These are phyloP conservation scores for Pangasius krempfi DNA, from an alignment of 2,797 vertebrate genomes.

Conservation along the genomic window DNA sequence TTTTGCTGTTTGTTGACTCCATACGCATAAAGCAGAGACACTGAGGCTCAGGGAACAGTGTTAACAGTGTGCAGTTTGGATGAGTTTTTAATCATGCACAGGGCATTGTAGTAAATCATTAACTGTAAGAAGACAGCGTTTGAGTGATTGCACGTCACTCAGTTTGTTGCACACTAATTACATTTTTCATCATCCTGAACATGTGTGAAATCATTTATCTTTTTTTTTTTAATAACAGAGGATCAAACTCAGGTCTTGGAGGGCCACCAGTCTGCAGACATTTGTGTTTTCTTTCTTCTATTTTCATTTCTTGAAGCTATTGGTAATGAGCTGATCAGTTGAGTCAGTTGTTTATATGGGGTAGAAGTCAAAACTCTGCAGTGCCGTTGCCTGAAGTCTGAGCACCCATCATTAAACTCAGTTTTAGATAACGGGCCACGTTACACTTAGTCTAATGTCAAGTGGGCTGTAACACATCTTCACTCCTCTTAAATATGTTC, in stretches of 20 bases:
- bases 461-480: background rate
- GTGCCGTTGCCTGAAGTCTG: background rate
- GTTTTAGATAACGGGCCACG: background rate
- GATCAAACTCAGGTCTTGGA: too few relatives aligned
- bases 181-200: background rate
- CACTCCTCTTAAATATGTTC: background rate
- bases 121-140: background rate
- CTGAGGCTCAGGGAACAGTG: slow-evolving; percentile 49
- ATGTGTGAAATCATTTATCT: background rate
- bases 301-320: background rate
- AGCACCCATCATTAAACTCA: background rate
- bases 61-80: slow-evolving; percentile 23
- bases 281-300: background rate
- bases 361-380: background rate
- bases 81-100: background rate
- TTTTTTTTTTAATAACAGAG: background rate
- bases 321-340: background rate
- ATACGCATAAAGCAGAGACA: slow-evolving; percentile 40
- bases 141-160: slow-evolving; percentile 6
- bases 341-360: background rate
- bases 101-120: slow-evolving; percentile 13
- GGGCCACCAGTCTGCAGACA: background rate
- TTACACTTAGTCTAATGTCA: background rate
- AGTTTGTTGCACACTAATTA: slow-evolving; percentile 16
- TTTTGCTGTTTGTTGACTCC: slow-evolving; percentile 65